These are phyloP conservation scores for Echinops telfairi DNA, from an alignment of 2,113 vertebrate species.

Conservation along the genomic window DNA sequence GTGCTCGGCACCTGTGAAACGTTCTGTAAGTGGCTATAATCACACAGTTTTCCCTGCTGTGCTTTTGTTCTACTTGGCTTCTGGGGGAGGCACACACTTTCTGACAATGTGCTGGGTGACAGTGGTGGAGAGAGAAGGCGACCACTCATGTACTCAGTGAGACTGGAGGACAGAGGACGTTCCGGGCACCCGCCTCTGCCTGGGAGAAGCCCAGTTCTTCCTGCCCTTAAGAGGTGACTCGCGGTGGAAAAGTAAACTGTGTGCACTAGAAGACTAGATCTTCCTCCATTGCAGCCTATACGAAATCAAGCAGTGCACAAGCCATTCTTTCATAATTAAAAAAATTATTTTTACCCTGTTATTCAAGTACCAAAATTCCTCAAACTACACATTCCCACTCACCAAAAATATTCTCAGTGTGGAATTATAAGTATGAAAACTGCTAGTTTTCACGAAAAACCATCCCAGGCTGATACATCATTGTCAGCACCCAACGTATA, in stretches of 20 bases:
- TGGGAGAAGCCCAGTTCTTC: background rate
- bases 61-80: background rate
- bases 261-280: background rate
- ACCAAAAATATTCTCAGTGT: background rate
- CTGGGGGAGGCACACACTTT: background rate
- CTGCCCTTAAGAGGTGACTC: background rate
- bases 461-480: background rate
- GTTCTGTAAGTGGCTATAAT: background rate
- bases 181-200: background rate
- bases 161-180: background rate
- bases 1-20: background rate
- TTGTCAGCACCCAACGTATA: conserved; percentile 17
- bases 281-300: background rate
- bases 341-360: conserved; percentile 11
- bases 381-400: background rate
- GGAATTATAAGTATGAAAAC: conserved; percentile 14
- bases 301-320: background rate
- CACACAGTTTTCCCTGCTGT: background rate
- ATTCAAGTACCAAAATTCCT: conserved; percentile 25
- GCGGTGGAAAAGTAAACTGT: background rate
- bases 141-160: background rate
- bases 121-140: background rate
- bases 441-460: conserved; percentile 39
- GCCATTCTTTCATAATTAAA: background rate
- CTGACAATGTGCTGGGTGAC: background rate